Evolutionary conservation across 2,113 vertebrate species (phyloP).

Genomic region (Meles meles): DNA sequence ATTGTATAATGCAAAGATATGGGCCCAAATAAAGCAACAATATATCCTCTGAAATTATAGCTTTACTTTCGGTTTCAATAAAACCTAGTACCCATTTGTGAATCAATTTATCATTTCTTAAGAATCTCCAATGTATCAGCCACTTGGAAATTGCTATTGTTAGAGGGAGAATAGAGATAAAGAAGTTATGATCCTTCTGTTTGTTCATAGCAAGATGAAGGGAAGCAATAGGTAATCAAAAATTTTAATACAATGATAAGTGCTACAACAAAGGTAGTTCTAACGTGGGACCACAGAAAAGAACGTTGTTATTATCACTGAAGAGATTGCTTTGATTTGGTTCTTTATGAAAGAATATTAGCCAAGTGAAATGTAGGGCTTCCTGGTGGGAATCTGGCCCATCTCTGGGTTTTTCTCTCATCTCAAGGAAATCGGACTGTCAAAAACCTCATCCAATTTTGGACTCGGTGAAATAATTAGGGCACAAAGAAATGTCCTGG

Average conservation of each 20-base stretch:
- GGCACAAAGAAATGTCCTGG: neutral
- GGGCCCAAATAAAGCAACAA: neutral
- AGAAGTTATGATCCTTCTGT: neutral
- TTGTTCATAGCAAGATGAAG: slow-evolving; percentile 12
- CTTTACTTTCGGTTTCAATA: neutral
- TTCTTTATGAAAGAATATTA: slow-evolving; percentile 7
- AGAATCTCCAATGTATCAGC: neutral
- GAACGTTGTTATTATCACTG: neutral
- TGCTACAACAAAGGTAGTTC: neutral
- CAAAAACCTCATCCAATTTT: slow-evolving; percentile 43
- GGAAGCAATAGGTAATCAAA: neutral
- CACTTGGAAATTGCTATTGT: neutral
- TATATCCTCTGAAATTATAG: neutral
- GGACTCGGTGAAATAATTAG: slow-evolving; percentile 38
- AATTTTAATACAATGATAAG: neutral
- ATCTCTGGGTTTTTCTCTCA: slow-evolving; percentile 13
- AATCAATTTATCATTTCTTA: neutral
- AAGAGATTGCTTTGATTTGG: neutral
- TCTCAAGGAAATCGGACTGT: neutral
- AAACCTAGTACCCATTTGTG: neutral
- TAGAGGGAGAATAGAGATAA: neutral
- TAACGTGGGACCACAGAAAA: neutral
- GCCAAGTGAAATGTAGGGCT: neutral
- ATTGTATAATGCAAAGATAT: neutral
- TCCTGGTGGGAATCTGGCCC: slow-evolving; percentile 19